Base-by-base conservation (phyloP, 1,140 invertebrate genomes). In the Stegodyphus mimosarum region DNA sequence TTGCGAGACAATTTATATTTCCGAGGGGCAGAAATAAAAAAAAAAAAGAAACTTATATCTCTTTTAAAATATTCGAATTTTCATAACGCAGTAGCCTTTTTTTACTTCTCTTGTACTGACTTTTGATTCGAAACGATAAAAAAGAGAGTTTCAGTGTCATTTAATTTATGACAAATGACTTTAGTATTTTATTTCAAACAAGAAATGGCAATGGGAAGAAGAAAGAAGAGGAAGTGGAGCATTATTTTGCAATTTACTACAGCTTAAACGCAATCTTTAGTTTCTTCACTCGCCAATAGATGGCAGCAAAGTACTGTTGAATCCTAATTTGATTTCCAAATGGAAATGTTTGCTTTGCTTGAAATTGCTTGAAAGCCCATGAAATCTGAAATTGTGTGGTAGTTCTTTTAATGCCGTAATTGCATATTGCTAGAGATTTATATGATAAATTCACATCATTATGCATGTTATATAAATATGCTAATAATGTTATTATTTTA, bases 101-200 rank as follows among this genome's bases (percentile, higher is more conserved):
- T 15, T 60, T 15, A 10, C 15, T 15, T 60, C 15, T 60, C 55
- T 60, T 60, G 15, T 50, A 60, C 9, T 17, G n/a, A 55, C 17
- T 83, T 74, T 74, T 52, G 60, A 74, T 83, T 83, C 71, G 18
- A 74, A 74, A 83, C 55, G 53, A 83, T 73, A 74, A 83, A 83
- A 80, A 83, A 49, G 52, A 66, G 55, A 73, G 80, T 83, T 83
- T 83, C 80, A 83, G 80, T 83, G 52, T 83, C 80, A 83, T 83
- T 83, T 83, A 83, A 83, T 83, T 83, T 83, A 83, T 83, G 80
- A 83, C 71, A 74, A 81, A 83, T 83, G 80, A 74, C 80, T 73
- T 63, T 52, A 48, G 60, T 66, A 67, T 74, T 83, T 83, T 83
- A 60, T 73, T 83, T 83, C 55, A 74, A 83, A 70, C 52, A 52